Base-by-base conservation (phyloP, 92 coral and sea anemone species). In the Diadumene lineata region DNA sequence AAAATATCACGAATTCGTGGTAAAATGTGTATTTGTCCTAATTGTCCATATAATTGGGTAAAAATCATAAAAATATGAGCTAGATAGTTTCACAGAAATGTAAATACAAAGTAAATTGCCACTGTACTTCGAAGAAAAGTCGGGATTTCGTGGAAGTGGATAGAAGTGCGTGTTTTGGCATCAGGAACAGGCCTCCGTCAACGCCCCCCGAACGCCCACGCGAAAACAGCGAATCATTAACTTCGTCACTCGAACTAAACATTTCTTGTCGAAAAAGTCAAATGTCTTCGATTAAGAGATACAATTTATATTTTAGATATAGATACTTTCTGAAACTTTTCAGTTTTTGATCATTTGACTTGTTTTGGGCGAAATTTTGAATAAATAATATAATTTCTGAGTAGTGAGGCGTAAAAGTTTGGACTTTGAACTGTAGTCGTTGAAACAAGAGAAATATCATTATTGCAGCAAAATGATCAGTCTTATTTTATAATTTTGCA, bases 151-250 rank as follows among this genome's bases (percentile, higher is more conserved):
- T n/a, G n/a, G n/a, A n/a, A n/a, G n/a, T n/a, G n/a, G n/a, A n/a
- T n/a, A n/a, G n/a, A n/a, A n/a, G n/a, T n/a, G n/a, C n/a, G n/a
- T n/a, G n/a, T n/a, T n/a, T n/a, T n/a, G n/a, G n/a, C n/a, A n/a
- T n/a, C n/a, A n/a, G n/a, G n/a, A 17, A 50, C 82, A 34, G 48
- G 60, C 82, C 82, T 32, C 75, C 82, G 50, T 26, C 70, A 78
- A 78, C 82, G 76, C 82, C 82, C 76, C 80, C 82, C 38, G 11
- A 21, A 78, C 82, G 16, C 82, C 81, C 82, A 78, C 75, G 82
- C 70, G 22, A 23, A n/a, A 31, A 13, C n/a, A n/a, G n/a, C 1
- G 22, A 66, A 46, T 13, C 65, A 24, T 18, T 28, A 44, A 29
- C 48, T 0, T 32, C 67, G 55, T 56, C 64, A 29, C 48, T 50